Evolutionary conservation across 2,113 vertebrate genomes (phyloP).

Genomic region (Muntiacus muntjak): DNA sequence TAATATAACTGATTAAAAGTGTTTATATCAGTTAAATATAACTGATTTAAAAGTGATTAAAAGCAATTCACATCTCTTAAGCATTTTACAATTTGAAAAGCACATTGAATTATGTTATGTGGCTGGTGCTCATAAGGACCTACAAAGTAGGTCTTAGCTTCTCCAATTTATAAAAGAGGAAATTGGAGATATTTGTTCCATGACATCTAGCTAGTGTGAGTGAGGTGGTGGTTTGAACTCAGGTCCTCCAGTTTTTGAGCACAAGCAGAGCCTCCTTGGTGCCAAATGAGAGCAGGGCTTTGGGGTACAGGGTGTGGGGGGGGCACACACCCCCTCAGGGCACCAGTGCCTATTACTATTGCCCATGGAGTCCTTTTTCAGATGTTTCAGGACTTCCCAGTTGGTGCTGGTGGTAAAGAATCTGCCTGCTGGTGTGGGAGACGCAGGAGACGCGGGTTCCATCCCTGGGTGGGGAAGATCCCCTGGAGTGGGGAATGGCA

Average conservation of each 20-base stretch:
- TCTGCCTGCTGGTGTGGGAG: background rate
- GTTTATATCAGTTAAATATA: background rate
- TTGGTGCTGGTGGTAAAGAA: background rate
- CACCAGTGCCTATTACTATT: fast-evolving
- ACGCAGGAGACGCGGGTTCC: fast-evolving
- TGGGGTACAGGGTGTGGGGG: background rate
- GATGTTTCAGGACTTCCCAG: background rate
- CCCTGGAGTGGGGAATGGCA: background rate
- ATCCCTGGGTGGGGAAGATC: background rate
- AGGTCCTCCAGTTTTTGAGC: background rate
- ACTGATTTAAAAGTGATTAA: background rate
- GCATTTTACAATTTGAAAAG: background rate
- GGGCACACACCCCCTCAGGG: background rate
- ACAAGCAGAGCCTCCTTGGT: background rate
- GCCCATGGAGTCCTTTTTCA: background rate
- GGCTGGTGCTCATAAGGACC: background rate
- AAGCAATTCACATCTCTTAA: background rate
- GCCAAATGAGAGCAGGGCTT: background rate
- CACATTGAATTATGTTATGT: background rate
- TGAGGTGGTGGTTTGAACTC: background rate
- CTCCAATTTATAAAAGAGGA: background rate
- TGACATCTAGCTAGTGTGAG: background rate
- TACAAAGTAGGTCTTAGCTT: no score
- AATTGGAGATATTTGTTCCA: background rate
- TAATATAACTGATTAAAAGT: background rate